Evolutionary conservation across 2,113 vertebrate species (phyloP).

Genomic region (Spilogale gracilis): DNA sequence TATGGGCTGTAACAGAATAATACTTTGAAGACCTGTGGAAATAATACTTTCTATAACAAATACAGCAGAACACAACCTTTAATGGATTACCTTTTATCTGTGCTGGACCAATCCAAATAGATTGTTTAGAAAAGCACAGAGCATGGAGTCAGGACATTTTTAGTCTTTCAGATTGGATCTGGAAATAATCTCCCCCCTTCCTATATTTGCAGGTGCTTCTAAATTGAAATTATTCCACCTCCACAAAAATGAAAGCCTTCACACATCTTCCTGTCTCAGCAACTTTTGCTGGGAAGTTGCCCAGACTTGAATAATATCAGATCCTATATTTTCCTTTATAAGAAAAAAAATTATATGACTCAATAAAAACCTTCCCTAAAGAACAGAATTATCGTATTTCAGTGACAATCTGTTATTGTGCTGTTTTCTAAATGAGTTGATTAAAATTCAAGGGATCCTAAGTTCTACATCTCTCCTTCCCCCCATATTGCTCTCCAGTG

Average conservation of each 20-base stretch:
- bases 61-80: background rate
- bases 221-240: conserved; percentile 61
- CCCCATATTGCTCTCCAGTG: background rate
- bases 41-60: conserved; percentile 12
- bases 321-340: conserved; percentile 49
- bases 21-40: background rate
- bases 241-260: conserved; percentile 60
- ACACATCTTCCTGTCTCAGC: conserved; percentile 65
- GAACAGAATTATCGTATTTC: conserved; percentile 45
- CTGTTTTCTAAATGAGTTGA: conserved; percentile 48
- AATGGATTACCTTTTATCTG: background rate
- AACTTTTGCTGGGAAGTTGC: conserved; percentile 64
- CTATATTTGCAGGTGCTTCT: conserved; percentile 48
- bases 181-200: conserved; percentile 13
- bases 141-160: background rate
- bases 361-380: conserved; percentile 65
- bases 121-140: background rate
- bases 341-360: background rate
- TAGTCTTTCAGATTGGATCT: conserved; percentile 23
- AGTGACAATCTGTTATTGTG: conserved; percentile 12
- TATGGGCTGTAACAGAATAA: background rate
- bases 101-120: background rate
- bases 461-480: background rate
- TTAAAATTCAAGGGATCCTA: conserved; percentile 41
- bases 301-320: conserved; percentile 61